Conservation (phyloP, 1,140 invertebrate genomes). For the Brachionus asplanchnoidis region DNA sequence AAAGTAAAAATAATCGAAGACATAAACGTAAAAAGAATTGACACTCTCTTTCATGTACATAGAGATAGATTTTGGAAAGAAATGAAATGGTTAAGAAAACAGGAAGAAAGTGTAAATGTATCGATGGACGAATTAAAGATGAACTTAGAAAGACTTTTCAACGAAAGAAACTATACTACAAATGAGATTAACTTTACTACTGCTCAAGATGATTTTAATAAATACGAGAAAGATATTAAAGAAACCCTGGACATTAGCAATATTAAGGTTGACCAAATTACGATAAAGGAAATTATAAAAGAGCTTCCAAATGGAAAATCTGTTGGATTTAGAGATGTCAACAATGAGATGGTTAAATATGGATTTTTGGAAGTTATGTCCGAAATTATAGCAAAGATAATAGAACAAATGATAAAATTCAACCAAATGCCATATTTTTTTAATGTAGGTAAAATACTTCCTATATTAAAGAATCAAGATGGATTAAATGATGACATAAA, state of each 20-base stretch:
- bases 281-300: conserved; percentile 2
- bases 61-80: not conserved
- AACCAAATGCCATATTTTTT: not conserved
- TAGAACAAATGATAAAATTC: not conserved
- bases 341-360: not conserved
- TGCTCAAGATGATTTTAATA: not conserved
- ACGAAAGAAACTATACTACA: not conserved
- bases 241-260: not conserved
- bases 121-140: not conserved
- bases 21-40: not conserved
- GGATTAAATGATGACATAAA: not conserved
- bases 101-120: not conserved
- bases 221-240: not conserved
- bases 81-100: not conserved
- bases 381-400: not conserved
- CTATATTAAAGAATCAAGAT: not conserved
- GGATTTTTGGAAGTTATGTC: not conserved
- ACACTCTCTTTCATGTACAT: not conserved
- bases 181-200: not conserved
- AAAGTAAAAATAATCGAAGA: not conserved
- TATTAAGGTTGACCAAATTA: not conserved
- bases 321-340: not conserved
- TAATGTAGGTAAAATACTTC: not conserved
- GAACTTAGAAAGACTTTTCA: not conserved
- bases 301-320: not conserved